Evolutionary conservation across 1,140 invertebrate genomes (phyloP), one percentile per base, ranked within the genome.

Genomic region (Acromyrmex heyeri): DNA sequence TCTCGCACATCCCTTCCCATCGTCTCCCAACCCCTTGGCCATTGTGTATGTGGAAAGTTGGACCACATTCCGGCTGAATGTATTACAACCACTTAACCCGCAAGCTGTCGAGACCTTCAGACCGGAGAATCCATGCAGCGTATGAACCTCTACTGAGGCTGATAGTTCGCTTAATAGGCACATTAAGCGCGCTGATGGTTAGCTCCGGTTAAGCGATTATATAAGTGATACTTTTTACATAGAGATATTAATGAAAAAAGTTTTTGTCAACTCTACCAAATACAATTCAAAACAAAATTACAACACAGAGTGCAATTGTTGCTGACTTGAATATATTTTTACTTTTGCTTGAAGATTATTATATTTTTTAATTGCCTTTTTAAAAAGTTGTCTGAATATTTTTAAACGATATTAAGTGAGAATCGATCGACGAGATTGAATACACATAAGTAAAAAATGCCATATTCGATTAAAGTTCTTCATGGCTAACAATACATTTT

Each of bases 21-120:
- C 69, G 44, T 53, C 44, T 30, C 44, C 12, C 24, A 30, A 24
- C 18, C 69, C 14, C 24, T 57, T 7, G n/a, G 34, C 69, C 79
- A 61, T 75, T 83, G 79, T 69, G 81, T 85, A 86, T 86, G 82
- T 44, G 69, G 61, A 83, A 88, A 88, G 86, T 91, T 79, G 57
- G 65, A 73, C 65, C 53, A 69, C 87, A 79, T 83, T 64, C 55
- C 82, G 65, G 72, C 61, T 91, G 89, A 92, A 92, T 88, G 87
- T 92, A 91, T 92, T 92, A 91, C 88, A 91, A 91, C 87, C 91
- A 90, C 91, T 92, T 90, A 91, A 88, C 85, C 90, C 88, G 76
- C 88, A 91, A 93, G 91, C 92, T 92, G 87, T 86, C 57, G 86
- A 86, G 70, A 86, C 57, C 85, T 86, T 57, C 53, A 59, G 59